These are phyloP conservation scores for Coracopsis vasa DNA, from an alignment of 2,113 vertebrate genomes.

Conservation along the genomic window DNA sequence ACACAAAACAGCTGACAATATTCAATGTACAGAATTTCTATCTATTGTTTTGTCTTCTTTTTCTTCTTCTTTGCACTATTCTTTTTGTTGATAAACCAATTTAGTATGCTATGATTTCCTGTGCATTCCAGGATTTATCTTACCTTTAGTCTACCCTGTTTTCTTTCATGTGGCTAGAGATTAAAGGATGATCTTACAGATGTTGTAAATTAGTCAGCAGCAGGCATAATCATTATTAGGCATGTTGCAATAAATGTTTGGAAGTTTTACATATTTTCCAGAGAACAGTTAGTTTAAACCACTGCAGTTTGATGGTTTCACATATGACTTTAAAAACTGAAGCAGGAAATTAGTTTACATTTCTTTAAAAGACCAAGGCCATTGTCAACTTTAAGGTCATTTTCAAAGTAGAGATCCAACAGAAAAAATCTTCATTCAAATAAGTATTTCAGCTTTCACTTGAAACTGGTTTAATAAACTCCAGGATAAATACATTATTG, in stretches of 20 bases:
- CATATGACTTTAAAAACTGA: constrained; percentile 62
- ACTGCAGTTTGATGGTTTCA: constrained; percentile 65
- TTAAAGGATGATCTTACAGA: constrained; percentile 77
- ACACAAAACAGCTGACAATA: background rate
- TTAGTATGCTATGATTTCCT: constrained; percentile 35
- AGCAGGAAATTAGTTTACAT: constrained; percentile 69
- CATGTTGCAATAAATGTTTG: constrained; percentile 72
- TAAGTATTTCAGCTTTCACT: constrained; percentile 69
- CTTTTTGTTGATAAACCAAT: constrained; percentile 51
- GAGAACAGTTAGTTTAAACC: constrained; percentile 68
- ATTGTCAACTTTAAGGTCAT: constrained; percentile 60
- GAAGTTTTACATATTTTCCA: constrained; percentile 73
- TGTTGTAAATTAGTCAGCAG: constrained; percentile 77
- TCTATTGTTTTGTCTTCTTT: background rate
- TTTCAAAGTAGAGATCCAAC: background rate
- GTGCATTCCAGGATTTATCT: constrained; percentile 58
- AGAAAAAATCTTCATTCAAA: constrained; percentile 46
- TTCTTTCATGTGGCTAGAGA: constrained; percentile 69
- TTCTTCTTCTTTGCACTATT: background rate
- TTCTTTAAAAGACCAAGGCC: constrained; percentile 65
- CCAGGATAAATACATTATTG: constrained; percentile 82
- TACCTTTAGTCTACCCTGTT: constrained; percentile 62
- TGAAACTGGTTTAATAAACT: constrained; percentile 83
- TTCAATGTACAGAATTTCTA: background rate
- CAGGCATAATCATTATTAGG: constrained; percentile 71